Percentiles rank a stretch among this genome's conserved stretches.
Evolutionary conservation across 37 sponge, comb jelly and placozoan genomes (phyloP).

Genomic region (Aplysina aerophoba): DNA sequence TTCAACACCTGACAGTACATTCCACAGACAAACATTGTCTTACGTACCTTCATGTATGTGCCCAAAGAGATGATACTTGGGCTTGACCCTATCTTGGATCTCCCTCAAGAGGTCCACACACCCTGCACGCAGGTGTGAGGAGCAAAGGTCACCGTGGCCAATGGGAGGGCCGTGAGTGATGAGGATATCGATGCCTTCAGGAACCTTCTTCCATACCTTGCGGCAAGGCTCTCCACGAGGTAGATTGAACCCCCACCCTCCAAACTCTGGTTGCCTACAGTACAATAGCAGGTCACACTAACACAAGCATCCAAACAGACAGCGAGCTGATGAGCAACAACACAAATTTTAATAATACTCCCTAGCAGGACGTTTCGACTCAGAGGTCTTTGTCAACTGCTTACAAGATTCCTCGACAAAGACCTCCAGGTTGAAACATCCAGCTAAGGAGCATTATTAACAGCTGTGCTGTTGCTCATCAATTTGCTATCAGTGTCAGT

Average conservation of each 20-base stretch:
- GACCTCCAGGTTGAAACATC: too few relatives aligned
- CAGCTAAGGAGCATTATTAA: too few relatives aligned
- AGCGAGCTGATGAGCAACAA: neutral
- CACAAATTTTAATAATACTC: neutral
- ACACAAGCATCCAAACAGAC: neutral
- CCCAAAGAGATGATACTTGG: constrained; percentile 93
- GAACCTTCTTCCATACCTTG: constrained; percentile 89
- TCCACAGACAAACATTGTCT: too few relatives aligned
- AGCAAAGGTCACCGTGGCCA: constrained; percentile 80
- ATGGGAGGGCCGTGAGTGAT: constrained; percentile 96
- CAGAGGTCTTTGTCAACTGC: neutral
- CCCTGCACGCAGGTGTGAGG: constrained; percentile 60
- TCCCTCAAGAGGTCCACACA: constrained; percentile 84
- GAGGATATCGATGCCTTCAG: constrained; percentile 82
- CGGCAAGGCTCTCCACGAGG: constrained; percentile 65
- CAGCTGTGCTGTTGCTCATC: too few relatives aligned
- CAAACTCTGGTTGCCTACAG: constrained; percentile 89
- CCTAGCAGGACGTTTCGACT: neutral
- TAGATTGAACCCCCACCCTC: constrained; percentile 91
- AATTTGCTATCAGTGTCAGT: too few relatives aligned
- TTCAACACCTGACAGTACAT: too few relatives aligned
- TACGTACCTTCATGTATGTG: constrained; percentile 94
- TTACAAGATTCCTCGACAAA: too few relatives aligned
- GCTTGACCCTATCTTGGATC: constrained; percentile 79
- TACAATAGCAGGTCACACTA: neutral